Evolutionary conservation across 2,797 vertebrate species (phyloP), one percentile per base, ranked within the genome.

Genomic region (Chaetophractus vellerosus): DNA sequence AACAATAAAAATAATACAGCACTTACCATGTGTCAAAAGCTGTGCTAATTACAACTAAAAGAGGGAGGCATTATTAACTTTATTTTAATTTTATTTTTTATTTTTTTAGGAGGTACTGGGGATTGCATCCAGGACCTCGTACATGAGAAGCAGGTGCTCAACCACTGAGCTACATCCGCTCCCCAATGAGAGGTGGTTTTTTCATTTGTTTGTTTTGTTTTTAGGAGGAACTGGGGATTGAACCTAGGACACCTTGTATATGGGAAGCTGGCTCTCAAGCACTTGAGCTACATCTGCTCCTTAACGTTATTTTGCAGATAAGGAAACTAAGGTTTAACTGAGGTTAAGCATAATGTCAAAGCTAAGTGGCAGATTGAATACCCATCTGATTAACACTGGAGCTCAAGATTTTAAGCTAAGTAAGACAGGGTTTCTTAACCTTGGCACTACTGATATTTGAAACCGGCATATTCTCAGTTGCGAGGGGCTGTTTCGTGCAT

Each of bases 261-360:
- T 45, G 45, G 8, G 45, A 45, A 45, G 45, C 10, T 6, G 45
- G 45, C 45, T 45, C 45, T 45, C 45, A 45, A 45, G 5, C 45
- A 45, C 45, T 45, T 45, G 5, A 45, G 45, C 45, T 45, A 45
- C 45, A 45, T 45, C 45, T 45, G 45, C 45, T 45, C 45, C 10
- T 8, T 45, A 45, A 45, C 36, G 72, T 92, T 85, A 68, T 31
- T 88, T 95, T 92, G 41, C 86, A 90, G 68, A 69, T 76, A n/a
- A 50, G 41, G 52, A 85, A 45, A 91, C n/a, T 45, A 45, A 79
- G 41, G 55, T 50, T 52, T 82, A 75, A 81, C 36, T 88, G 78
- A 90, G 26, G 36, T 88, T 90, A 84, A 50, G 16, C 41, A 64
- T 45, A 36, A 38, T 80, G 33, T 36, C 78, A 38, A 80, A 63